Base-by-base conservation (phyloP, 2,888 invertebrate species). In the Eristalis arbustorum region DNA sequence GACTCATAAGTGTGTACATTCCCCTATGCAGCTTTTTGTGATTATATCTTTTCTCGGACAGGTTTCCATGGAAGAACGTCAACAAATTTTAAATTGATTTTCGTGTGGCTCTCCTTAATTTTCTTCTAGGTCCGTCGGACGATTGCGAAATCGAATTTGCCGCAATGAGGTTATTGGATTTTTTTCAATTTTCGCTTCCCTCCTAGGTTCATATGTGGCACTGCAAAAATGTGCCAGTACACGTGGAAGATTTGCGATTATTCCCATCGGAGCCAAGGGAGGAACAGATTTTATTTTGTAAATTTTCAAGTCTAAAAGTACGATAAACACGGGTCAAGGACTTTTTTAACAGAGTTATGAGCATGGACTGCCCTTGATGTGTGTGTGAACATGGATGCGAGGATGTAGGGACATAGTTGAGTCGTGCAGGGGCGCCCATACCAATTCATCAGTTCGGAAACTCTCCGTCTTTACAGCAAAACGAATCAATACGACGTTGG, bases 1-100 rank as follows among this genome's bases (percentile, higher is more conserved):
- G n/a, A 40, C 25, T 25, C 23, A 42, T 23, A 28, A 68, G 62
- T 59, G 59, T 49, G 42, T 56, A 23, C 25, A n/a, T 14, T 18
- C 13, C 23, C 1, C 2, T 34, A 61, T 37, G 56, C 31, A 8
- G 31, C 31, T 31, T 31, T 63, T 1, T 37, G 8, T 37, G 37
- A 13, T 67, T 76, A 67, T 64, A 69, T 59, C 25, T 23, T 71
- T 71, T 18, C 18, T 18, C 18, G 49, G 49, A 49, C 18, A 42
- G 42, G 40, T 61, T 66, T 62, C 62, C 34, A 40, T 25, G 57
- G 13, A 11, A 6, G 40, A 56, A 72, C 77, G 76, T 82, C 82
- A 82, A 76, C 76, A 82, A 71, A 72, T 77, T 82, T 77, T 10
- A 72, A 76, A 82, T 72, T 77, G 76, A 82, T 82, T 82, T 77